phyloP scores from a whole-genome alignment of 2,797 vertebrate genomes.

The Lagodon rhomboides region DNA sequence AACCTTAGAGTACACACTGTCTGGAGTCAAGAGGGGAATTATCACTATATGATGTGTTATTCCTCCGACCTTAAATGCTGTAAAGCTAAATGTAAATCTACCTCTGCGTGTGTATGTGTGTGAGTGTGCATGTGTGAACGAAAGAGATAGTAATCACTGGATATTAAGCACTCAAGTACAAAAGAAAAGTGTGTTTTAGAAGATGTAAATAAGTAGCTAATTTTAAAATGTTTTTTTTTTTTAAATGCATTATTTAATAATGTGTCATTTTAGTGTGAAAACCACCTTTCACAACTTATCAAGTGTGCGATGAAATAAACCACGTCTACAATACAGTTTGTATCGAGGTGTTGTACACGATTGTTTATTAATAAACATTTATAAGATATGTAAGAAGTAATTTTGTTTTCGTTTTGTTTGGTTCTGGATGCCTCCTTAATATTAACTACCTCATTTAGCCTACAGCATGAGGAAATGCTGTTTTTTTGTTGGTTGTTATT shows the following conservation, averaged over 20 bases:
- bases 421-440: too few species aligned
- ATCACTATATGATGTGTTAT: constrained; percentile 15
- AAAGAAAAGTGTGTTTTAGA: constrained; percentile 12
- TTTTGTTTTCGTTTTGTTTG: neutral
- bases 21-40: neutral
- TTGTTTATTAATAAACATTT: constrained; percentile 5
- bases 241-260: constrained; percentile 37
- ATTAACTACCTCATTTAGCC: too few species aligned
- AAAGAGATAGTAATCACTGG: neutral
- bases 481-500: too few species aligned
- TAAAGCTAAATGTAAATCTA: constrained; percentile 24
- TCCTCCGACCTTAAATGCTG: neutral
- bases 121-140: neutral
- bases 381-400: neutral
- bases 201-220: constrained; percentile 35
- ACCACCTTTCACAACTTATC: neutral
- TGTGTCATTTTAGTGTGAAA: constrained; percentile 22
- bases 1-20: neutral
- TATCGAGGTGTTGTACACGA: neutral
- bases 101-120: constrained; percentile 13
- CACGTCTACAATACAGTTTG: neutral
- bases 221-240: constrained; percentile 31
- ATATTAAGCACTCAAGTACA: constrained; percentile 19
- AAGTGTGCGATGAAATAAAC: constrained; percentile 48
- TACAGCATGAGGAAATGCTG: too few species aligned